Evolutionary conservation across 2,113 vertebrate species (phyloP), one percentile per base, ranked within the genome.

Genomic region (Falcunculus frontatus): DNA sequence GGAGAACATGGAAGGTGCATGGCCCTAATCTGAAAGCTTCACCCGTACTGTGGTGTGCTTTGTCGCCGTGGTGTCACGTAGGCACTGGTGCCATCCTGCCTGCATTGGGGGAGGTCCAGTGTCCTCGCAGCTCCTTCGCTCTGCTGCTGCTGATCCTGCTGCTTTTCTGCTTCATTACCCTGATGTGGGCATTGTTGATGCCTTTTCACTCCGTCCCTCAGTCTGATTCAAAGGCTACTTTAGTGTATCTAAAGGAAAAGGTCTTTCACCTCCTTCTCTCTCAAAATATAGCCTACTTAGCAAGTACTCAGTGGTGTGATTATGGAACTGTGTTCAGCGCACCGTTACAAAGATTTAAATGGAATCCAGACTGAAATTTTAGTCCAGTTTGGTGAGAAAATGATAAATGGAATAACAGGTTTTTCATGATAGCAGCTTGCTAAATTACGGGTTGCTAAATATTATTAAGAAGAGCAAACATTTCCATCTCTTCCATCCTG

Each of bases 121-220:
- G 90, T 74, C 35, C 75, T 75, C 8, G 1, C 78, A 30, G 70
- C 65, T 89, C 83, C 91, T 93, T 80, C 23, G 0, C 59, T 77
- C 35, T 22, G 44, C 94, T 92, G 62, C 57, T 96, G 65, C 83
- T 96, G 95, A 95, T 91, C 82, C 65, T 72, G 52, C 90, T 95
- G 84, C 89, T 96, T 78, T 98, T 97, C 84, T 97, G 90, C 94
- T 95, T 97, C 95, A 94, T 96, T 96, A 95, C 76, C 29, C 91
- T 96, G 81, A 90, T 84, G 62, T 93, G 39, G 79, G 62, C 70
- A 94, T 95, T 96, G 91, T 96, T 90, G 47, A 4, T 81, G 72
- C 84, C 70, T 95, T 97, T 97, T 87, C 84, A 49, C 41, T 95
- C 81, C 37, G 75, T 21, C 68, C 20, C 70, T 41, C 82, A 53